These are phyloP conservation scores for Mobula birostris DNA, from an alignment of 2,113 vertebrate species.

Conservation along the genomic window DNA sequence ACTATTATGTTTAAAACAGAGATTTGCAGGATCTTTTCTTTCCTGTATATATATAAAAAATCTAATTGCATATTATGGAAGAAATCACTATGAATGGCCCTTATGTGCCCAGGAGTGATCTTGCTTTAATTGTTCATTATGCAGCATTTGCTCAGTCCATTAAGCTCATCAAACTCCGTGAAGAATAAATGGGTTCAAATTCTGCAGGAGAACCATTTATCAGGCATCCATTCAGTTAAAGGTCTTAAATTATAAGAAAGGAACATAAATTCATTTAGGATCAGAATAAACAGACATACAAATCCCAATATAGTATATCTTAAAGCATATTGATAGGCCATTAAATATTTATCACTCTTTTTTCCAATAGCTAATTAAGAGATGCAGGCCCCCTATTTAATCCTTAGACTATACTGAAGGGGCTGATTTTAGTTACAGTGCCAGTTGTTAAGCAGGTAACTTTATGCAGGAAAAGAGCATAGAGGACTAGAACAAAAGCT, in stretches of 20 bases:
- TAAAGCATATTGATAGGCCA: neutral
- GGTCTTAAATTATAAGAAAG: slow-evolving; percentile 8
- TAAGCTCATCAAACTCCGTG: neutral
- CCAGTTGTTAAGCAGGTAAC: neutral
- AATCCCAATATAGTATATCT: neutral
- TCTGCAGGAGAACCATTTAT: neutral
- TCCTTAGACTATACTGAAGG: neutral
- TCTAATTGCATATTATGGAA: neutral
- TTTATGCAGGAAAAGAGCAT: neutral
- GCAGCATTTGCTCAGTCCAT: neutral
- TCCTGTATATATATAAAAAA: neutral
- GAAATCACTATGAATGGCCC: neutral
- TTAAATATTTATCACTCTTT: neutral
- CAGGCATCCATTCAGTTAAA: slow-evolving; percentile 13
- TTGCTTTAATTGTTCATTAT: slow-evolving; percentile 36
- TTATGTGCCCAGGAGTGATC: slow-evolving; percentile 21
- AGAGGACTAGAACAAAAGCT: neutral
- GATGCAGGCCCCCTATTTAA: neutral
- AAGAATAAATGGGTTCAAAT: slow-evolving; percentile 11
- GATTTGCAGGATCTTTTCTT: too few relatives aligned
- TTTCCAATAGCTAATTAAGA: neutral
- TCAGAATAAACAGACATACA: neutral
- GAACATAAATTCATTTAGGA: slow-evolving; percentile 11
- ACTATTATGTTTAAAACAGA: neutral
- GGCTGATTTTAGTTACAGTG: neutral